These are phyloP conservation scores for Tetraodon nigroviridis DNA, from an alignment of 2,113 vertebrate species.

Conservation along the genomic window DNA sequence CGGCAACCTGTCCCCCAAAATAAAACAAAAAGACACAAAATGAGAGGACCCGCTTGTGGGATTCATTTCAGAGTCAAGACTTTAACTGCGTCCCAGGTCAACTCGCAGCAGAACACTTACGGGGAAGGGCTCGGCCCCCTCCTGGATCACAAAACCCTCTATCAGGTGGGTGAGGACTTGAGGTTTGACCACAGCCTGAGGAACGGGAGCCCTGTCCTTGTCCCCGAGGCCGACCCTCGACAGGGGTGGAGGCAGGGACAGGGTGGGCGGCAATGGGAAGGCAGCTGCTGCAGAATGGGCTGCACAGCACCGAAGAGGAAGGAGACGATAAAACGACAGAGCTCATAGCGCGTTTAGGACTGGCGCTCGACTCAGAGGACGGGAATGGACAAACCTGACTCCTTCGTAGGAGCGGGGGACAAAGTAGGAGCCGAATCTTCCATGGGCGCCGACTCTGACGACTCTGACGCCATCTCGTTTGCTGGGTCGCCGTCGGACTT, in stretches of 20 bases:
- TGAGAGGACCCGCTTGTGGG: not conserved
- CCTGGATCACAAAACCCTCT: slow-evolving; percentile 98
- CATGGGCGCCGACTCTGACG: slow-evolving; percentile 50
- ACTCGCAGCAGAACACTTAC: slow-evolving; percentile 68
- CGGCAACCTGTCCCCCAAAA: slow-evolving; percentile 69
- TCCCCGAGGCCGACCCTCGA: slow-evolving; percentile 64
- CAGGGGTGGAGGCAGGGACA: slow-evolving; percentile 69
- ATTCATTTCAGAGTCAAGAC: not conserved
- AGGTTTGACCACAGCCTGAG: slow-evolving; percentile 97
- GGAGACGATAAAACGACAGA: not conserved
- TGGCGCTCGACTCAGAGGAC: not conserved
- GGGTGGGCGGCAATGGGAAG: slow-evolving; percentile 69
- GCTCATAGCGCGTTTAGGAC: no score
- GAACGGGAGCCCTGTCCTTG: slow-evolving; percentile 80
- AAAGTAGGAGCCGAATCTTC: slow-evolving; percentile 78
- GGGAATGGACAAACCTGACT: slow-evolving; percentile 45
- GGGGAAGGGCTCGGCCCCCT: slow-evolving; percentile 97
- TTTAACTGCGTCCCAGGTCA: not conserved
- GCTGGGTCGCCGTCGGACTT: slow-evolving; percentile 73
- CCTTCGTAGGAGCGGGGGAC: slow-evolving; percentile 70
- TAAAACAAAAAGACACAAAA: not conserved
- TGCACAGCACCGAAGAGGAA: slow-evolving; percentile 13
- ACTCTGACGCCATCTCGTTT: slow-evolving; percentile 55
- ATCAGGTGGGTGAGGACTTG: slow-evolving; percentile 98
- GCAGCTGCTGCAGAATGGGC: slow-evolving; percentile 44